Percentiles rank a stretch among this genome's conserved stretches.
phyloP scores from a whole-genome alignment of 2,113 vertebrate species.

The Pseudopipra pipra region DNA sequence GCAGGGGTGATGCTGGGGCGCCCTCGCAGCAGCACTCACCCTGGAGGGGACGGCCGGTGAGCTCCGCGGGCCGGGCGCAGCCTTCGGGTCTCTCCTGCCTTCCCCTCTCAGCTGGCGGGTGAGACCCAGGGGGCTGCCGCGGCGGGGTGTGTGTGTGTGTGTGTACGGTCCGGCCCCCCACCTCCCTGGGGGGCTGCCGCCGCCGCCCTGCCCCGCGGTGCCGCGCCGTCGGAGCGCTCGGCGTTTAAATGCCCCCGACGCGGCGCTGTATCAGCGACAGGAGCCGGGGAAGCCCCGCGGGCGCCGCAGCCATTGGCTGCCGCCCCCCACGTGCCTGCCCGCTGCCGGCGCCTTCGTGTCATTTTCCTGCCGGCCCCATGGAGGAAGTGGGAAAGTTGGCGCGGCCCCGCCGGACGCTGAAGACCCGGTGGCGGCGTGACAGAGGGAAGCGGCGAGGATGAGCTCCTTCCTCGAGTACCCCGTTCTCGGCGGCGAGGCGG shows the following conservation, averaged over 20 bases:
- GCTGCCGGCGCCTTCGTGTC: conserved; percentile 90
- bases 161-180: background rate
- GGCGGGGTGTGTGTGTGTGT: background rate
- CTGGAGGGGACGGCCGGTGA: background rate
- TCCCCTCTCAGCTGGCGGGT: background rate
- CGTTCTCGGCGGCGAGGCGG: conserved; percentile 83
- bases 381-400: conserved; percentile 92
- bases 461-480: conserved; percentile 96
- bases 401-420: conserved; percentile 85
- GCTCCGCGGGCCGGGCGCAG: background rate
- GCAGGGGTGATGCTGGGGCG: background rate
- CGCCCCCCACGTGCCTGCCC: conserved; percentile 68
- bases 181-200: background rate
- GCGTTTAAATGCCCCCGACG: conserved; percentile 95
- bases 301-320: conserved; percentile 85
- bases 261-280: conserved; percentile 86
- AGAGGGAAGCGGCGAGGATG: conserved; percentile 89
- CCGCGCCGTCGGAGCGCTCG: conserved; percentile 85
- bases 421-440: conserved; percentile 81
- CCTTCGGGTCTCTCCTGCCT: background rate
- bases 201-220: conserved; percentile 43
- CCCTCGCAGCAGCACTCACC: conserved; percentile 16
- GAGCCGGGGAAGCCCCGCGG: conserved; percentile 83
- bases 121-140: background rate
- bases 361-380: conserved; percentile 81